These are phyloP conservation scores for Drosophila paracracens DNA, from an alignment of 2,888 invertebrate genomes.

Conservation along the genomic window DNA sequence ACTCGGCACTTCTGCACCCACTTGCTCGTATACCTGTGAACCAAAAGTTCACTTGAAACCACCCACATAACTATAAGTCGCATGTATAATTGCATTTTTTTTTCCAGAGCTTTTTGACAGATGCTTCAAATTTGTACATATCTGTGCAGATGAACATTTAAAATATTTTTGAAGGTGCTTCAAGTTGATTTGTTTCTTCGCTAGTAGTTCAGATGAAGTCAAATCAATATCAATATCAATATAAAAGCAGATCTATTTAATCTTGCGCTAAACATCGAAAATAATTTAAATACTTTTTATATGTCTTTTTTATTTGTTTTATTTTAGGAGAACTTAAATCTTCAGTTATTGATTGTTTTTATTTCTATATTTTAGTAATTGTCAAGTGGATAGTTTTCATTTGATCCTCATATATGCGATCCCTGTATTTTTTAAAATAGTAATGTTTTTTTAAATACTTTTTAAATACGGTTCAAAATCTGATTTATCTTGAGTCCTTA, in stretches of 20 bases:
- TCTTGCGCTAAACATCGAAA: not conserved
- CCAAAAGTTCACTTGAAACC: constrained; percentile 1
- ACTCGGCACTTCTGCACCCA: constrained; percentile 49
- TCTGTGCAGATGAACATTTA: not conserved
- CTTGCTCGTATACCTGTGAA: constrained; percentile 10
- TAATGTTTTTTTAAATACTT: too few species aligned
- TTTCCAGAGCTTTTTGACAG: constrained; percentile 3
- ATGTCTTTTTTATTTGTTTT: not conserved
- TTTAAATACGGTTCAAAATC: not conserved
- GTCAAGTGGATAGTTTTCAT: not conserved
- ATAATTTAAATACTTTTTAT: not conserved
- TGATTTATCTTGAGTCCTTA: not conserved
- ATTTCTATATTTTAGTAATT: not conserved
- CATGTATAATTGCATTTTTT: constrained; percentile 27
- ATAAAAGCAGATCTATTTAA: not conserved
- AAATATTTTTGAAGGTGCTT: not conserved
- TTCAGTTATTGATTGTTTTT: not conserved
- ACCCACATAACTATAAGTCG: constrained; percentile 18
- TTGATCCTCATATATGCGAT: not conserved
- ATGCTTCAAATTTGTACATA: constrained; percentile 2
- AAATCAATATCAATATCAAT: not conserved
- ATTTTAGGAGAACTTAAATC: not conserved
- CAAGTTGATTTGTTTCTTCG: not conserved
- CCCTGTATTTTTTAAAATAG: not conserved
- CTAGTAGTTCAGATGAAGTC: not conserved